A percentile compares a stretch with the other conserved stretches of the same genome.
Conservation (phyloP, 2,797 vertebrate species). For the Valencia hispanica region DNA sequence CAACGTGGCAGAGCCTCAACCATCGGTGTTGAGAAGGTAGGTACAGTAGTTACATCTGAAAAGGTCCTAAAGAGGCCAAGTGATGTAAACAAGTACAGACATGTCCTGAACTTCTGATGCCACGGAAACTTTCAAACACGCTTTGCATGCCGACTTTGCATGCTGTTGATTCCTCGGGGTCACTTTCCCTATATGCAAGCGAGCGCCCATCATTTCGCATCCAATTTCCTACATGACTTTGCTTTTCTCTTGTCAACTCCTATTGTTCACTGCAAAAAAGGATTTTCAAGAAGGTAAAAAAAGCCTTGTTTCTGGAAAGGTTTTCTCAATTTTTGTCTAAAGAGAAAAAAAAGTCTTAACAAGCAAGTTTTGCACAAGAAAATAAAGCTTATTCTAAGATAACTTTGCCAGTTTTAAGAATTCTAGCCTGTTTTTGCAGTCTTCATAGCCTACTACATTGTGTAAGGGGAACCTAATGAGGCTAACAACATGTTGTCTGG, state of each 20-base stretch:
- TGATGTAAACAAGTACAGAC: neutral
- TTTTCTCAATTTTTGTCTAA: too few species aligned
- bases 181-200: constrained; percentile 10
- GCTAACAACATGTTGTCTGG: constrained; percentile 6
- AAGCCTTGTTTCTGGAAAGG: too few species aligned
- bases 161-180: neutral
- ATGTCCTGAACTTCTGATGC: neutral
- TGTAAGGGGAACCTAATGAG: constrained; percentile 1
- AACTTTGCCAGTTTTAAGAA: too few species aligned
- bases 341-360: too few species aligned
- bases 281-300: too few species aligned
- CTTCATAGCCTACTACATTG: neutral
- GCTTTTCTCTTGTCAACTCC: neutral
- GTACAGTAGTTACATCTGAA: neutral
- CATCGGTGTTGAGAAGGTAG: neutral
- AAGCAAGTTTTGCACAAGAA: too few species aligned
- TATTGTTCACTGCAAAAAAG: too few species aligned
- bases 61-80: neutral
- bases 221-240: neutral
- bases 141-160: constrained; percentile 56
- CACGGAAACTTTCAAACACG: constrained; percentile 23
- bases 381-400: too few species aligned
- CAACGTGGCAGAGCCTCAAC: too few species aligned
- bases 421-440: too few species aligned
- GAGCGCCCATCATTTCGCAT: constrained; percentile 6